Evolutionary conservation across 2,113 vertebrate species (phyloP).

Genomic region (Ardeotis arabs): DNA sequence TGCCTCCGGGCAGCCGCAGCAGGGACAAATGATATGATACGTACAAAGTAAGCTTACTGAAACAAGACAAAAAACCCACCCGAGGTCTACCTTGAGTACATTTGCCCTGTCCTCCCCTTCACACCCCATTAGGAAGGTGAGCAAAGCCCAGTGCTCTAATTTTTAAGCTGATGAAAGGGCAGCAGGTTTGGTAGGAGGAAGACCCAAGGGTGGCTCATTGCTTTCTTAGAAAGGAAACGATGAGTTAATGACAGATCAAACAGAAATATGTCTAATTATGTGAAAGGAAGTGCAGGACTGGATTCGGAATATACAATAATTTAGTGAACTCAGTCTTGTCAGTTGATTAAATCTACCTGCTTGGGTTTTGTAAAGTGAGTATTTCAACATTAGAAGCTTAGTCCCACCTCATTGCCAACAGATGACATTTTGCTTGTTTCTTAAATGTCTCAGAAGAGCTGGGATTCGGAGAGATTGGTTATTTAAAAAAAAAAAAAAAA

Average conservation of each 20-base stretch:
- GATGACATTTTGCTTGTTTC: slow-evolving; percentile 32
- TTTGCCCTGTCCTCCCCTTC: neutral
- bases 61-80: neutral
- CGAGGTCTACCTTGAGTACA: neutral
- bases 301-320: neutral
- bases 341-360: neutral
- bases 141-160: neutral
- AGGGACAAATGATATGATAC: neutral
- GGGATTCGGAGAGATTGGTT: neutral
- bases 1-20: accelerated
- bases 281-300: neutral
- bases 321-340: neutral
- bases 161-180: neutral
- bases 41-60: neutral
- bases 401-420: neutral
- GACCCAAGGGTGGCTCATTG: neutral
- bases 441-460: neutral
- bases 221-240: neutral
- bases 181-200: neutral
- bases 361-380: neutral
- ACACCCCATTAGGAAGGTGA: neutral
- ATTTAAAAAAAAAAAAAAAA: neutral
- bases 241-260: neutral
- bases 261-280: neutral
- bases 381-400: neutral